phyloP scores from a whole-genome alignment of 2,113 vertebrate genomes.

The Datnioides undecimradiatus region DNA sequence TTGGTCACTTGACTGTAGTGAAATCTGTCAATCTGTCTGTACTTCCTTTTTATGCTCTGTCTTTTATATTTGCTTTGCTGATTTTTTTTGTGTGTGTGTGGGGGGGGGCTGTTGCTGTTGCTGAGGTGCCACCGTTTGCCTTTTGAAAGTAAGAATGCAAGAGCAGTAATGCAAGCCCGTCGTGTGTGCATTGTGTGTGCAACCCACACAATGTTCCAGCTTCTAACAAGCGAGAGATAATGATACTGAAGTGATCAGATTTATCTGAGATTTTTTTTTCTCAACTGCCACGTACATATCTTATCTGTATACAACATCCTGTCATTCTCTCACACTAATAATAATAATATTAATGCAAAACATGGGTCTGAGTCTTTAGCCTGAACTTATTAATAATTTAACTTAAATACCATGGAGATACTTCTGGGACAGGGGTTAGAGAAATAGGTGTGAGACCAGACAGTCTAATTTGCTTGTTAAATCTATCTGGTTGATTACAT shows the following conservation, averaged over 20 bases:
- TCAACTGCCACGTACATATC: background rate
- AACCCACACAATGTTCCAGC: background rate
- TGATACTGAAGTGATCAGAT: background rate
- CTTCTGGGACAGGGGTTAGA: too few relatives aligned
- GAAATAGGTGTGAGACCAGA: too few relatives aligned
- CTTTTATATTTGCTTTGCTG: conserved; percentile 7
- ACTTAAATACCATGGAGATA: background rate
- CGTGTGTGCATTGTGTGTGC: too few relatives aligned
- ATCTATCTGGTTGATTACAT: background rate
- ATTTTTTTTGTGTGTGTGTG: background rate
- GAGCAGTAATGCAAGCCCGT: conserved; percentile 1
- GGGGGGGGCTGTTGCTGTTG: too few relatives aligned
- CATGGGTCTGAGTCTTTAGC: too few relatives aligned
- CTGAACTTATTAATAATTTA: too few relatives aligned
- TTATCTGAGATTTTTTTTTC: background rate
- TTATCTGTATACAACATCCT: background rate
- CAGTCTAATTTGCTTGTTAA: too few relatives aligned
- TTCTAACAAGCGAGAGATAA: background rate
- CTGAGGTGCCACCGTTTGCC: too few relatives aligned
- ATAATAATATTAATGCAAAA: too few relatives aligned
- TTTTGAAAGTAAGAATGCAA: background rate
- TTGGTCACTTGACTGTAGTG: background rate
- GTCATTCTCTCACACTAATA: background rate
- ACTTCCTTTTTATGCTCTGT: conserved; percentile 28
- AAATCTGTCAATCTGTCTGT: conserved; percentile 9